A percentile compares a stretch with the other conserved stretches of the same genome.
These are phyloP conservation scores for Hormiphora californensis DNA, from an alignment of 37 sponge, comb jelly and placozoan species.

Conservation along the genomic window DNA sequence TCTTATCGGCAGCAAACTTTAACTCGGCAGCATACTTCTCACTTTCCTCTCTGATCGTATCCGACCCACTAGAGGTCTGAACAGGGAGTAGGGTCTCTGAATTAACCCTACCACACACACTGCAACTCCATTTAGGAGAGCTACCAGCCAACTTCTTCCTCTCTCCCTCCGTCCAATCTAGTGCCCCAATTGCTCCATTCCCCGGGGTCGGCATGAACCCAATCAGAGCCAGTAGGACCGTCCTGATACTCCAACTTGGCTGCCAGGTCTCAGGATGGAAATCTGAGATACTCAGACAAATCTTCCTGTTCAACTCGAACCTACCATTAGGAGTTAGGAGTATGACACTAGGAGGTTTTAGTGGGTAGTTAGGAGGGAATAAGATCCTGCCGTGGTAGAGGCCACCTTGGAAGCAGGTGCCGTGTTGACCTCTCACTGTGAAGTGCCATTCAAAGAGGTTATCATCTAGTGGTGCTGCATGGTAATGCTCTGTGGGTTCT, in stretches of 20 bases:
- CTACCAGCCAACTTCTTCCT: slow-evolving; percentile 66
- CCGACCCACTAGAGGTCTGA: background rate
- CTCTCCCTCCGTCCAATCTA: slow-evolving; percentile 79
- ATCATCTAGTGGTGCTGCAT: slow-evolving; percentile 90
- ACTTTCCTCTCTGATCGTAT: background rate
- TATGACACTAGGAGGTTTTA: slow-evolving; percentile 95
- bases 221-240: slow-evolving; percentile 86
- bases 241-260: slow-evolving; percentile 98
- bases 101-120: background rate
- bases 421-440: slow-evolving; percentile 82
- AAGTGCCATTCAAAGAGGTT: slow-evolving; percentile 99
- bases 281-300: slow-evolving; percentile 90
- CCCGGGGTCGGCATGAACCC: slow-evolving; percentile 97
- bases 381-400: slow-evolving; percentile 88
- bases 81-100: background rate
- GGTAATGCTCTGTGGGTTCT: slow-evolving; percentile 82
- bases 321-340: slow-evolving; percentile 94
- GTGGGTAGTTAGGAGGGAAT: slow-evolving; percentile 95
- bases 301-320: slow-evolving; percentile 85
- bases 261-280: slow-evolving; percentile 98
- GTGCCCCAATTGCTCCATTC: slow-evolving; percentile 82
- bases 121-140: background rate
- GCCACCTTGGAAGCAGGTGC: slow-evolving; percentile 79
- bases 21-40: slow-evolving; percentile 21
- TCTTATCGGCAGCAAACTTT: slow-evolving; percentile 3